Evolutionary conservation across 1,140 invertebrate species (phyloP), one percentile per base, ranked within the genome.

Genomic region (Atta colombica): DNA sequence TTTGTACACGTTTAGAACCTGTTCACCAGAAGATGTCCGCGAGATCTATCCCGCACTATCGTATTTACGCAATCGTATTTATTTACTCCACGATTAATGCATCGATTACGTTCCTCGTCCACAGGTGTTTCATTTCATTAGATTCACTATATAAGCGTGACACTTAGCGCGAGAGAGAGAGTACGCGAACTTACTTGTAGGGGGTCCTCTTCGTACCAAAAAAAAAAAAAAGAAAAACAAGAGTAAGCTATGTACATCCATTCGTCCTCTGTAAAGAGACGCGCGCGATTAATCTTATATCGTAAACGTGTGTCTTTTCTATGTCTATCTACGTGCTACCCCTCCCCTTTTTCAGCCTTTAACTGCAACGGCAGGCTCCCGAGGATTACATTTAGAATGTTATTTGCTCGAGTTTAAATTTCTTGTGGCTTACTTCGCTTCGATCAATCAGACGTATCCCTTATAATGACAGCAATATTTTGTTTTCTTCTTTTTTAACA

Each of bases 1-100:
- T 95, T 94, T 95, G 94, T 95, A 94, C 94, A 95, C 91, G 89
- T 84, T 90, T 92, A 88, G 86, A 91, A 92, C 81, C 91, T 89
- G 85, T 89, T 88, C 85, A 91, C 85, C 88, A 88, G 90, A 87
- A 90, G 88, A 92, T 84, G 90, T 91, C 55, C 77, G 65, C 65
- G 58, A 78, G 39, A 45, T 49, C 55, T 51, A n/a, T 28, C 28
- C 61, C 61, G 82, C 55, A 75, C 25, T 49, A 84, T 45, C 39
- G 45, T 74, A 84, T 60, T 66, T 45, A 71, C 77, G 66, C 49
- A 12, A 16, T 39, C 3, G 49, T 51, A 25, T 58, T 68, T 35
- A 58, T 61, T 49, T 74, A 61, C 7, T 75, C 12, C 58, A 69
- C 80, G 69, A 84, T 74, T 51, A 51, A 75, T 69, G 69, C 49